phyloP scores from a whole-genome alignment of 1,140 invertebrate species.

The Brachionus plicatilis region DNA sequence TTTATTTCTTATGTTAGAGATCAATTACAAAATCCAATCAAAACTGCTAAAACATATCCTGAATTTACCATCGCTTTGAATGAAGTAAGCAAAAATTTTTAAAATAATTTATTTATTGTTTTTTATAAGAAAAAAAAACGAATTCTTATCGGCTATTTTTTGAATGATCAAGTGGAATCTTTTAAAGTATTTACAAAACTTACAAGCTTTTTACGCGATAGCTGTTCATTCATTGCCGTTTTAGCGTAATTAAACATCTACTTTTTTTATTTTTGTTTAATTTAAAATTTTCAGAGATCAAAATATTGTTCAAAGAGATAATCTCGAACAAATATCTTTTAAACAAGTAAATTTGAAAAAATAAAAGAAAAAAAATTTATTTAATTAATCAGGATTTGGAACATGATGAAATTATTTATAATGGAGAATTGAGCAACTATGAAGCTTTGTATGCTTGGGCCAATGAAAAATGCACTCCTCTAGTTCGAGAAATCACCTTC shows the following conservation, averaged over 20 bases:
- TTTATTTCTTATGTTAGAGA: slow-evolving; percentile 77
- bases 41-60: slow-evolving; percentile 68
- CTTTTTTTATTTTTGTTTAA: not conserved
- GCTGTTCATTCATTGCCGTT: slow-evolving; percentile 86
- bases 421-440: slow-evolving; percentile 55
- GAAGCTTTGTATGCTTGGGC: slow-evolving; percentile 70
- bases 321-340: not conserved
- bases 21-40: slow-evolving; percentile 81
- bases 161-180: slow-evolving; percentile 69
- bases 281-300: not conserved
- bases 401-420: slow-evolving; percentile 49
- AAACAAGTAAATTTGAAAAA: not conserved
- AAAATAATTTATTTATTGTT: slow-evolving; percentile 42
- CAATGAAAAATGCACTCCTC: slow-evolving; percentile 68
- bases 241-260: slow-evolving; percentile 67
- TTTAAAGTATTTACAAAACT: slow-evolving; percentile 53
- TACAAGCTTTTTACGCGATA: slow-evolving; percentile 70
- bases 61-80: slow-evolving; percentile 70
- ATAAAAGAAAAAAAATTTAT: not conserved
- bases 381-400: slow-evolving; percentile 43
- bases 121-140: slow-evolving; percentile 63
- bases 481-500: slow-evolving; percentile 84
- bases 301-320: not conserved
- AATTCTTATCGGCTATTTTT: slow-evolving; percentile 88
- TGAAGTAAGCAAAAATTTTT: slow-evolving; percentile 53